Evolutionary conservation across 2,888 invertebrate genomes (phyloP), one percentile per base, ranked within the genome.

Genomic region (Rhagonycha lutea): DNA sequence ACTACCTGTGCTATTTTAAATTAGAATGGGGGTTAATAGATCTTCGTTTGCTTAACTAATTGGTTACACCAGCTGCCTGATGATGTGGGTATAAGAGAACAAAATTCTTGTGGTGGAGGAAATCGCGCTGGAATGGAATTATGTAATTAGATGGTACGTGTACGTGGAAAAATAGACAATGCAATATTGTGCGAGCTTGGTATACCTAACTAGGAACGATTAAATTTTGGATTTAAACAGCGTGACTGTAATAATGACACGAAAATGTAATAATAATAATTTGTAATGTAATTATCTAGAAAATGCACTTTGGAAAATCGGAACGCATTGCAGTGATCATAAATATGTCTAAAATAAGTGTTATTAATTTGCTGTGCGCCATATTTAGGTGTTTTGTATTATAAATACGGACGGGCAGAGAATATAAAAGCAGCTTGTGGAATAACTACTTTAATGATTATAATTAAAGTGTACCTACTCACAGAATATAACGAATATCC

Each of bases 401-500:
- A 67, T 70, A 70, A 65, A 65, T 70, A 62, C 68, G 28, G 65
- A 60, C 24, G 70, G 61, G 70, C 65, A 67, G 67, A 70, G 67
- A 70, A 68, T 70, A 61, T 74, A 74, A 74, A 73, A 76, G 73
- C 73, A 71, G 61, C 62, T 76, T 70, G 71, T 76, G 73, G 73
- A 71, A 71, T 76, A 74, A 77, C 74, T 72, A 73, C 73, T 73
- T 75, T 78, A 75, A 78, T 78, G 65, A 78, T 73, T 72, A 78
- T 78, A 78, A 78, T 78, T 75, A 78, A 73, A 74, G 73, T 70
- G 72, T 65, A 72, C 74, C 72, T 71, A 69, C 75, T 69, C 75
- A 73, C 73, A 62, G 69, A 62, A 68, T 69, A 78, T 74, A 79
- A 78, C 76, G 75, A 73, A 79, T 78, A 79, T 78, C 75, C 74